phyloP scores from a whole-genome alignment of 2,888 invertebrate species.

The Drosophila tanythrix region DNA sequence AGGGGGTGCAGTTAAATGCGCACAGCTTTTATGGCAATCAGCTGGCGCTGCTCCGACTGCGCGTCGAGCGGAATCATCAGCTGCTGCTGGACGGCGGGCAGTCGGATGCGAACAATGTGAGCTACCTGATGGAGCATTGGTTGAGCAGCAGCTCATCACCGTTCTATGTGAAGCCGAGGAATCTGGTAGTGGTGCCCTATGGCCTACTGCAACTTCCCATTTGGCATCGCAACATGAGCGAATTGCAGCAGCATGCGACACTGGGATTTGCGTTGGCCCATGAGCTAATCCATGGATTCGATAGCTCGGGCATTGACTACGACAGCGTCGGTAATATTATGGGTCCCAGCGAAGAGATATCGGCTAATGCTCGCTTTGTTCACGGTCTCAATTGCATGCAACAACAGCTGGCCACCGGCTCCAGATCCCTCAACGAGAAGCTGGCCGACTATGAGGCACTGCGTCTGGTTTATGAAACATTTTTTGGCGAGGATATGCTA shows the following conservation, averaged over 20 bases:
- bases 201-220: constrained; percentile 79
- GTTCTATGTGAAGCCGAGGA: constrained; percentile 78
- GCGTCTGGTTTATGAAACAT: constrained; percentile 80
- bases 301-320: constrained; percentile 81
- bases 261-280: constrained; percentile 81
- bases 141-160: constrained; percentile 81
- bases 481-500: constrained; percentile 57
- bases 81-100: constrained; percentile 41
- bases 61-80: constrained; percentile 68
- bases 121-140: constrained; percentile 69
- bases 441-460: constrained; percentile 82
- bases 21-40: constrained; percentile 82
- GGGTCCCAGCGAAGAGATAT: constrained; percentile 81
- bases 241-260: constrained; percentile 76
- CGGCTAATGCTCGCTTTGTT: constrained; percentile 70
- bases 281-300: constrained; percentile 82
- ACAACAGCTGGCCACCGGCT: constrained; percentile 76
- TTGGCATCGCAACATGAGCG: constrained; percentile 74
- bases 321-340: constrained; percentile 81
- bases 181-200: constrained; percentile 79
- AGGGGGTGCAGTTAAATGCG: constrained; percentile 60
- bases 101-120: constrained; percentile 45
- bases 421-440: constrained; percentile 79
- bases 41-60: constrained; percentile 69
- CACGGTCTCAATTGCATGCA: constrained; percentile 78